Base-by-base conservation (phyloP, 2,888 invertebrate genomes). In the Ptychoptera contaminata region DNA sequence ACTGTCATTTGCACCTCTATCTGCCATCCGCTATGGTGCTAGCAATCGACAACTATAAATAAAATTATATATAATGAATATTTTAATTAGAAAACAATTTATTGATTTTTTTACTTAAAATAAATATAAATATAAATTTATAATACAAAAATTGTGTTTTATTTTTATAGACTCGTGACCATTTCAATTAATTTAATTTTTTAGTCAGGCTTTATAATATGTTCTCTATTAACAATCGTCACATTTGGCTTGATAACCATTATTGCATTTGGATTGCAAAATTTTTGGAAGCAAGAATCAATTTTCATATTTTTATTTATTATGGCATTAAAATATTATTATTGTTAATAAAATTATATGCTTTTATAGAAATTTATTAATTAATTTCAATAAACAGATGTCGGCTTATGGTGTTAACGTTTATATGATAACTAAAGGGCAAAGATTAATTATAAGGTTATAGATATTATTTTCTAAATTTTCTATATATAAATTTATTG, bases 281-380 rank as follows among this genome's bases (percentile, higher is more conserved):
- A 76, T 54, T 76, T 77, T 7, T 77, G 74, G 73, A 73, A 73
- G 16, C 67, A 65, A 51, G 67, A 69, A 34, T 67, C 69, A 48
- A 65, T 77, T 50, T 57, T 65, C 40, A 63, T 72, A 46, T 74
- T 77, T 52, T 58, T 77, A 37, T 56, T 65, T 8, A 63, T 75
- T 47, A 71, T 77, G 48, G 59, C 73, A 46, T 56, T 51, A n/a
- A 34, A 5, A 11, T 32, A 30, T 12, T 32, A 37, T 42, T 30
- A 12, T 31, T 38, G 40, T 37, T 31, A 31, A 29, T 15, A 11
- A 14, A 37, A 14, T 31, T 31, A 37, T 14, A 12, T 16, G 9
- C 9, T 8, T 11, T 40, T 10, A 29, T 15, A n/a, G 23, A 23
- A 7, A n/a, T 37, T 30, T 31, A 36, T n/a, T 29, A 46, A 10